Percentiles rank a stretch among this genome's conserved stretches.
These are phyloP conservation scores for Colaptes auratus DNA, from an alignment of 2,113 vertebrate genomes.

Conservation along the genomic window DNA sequence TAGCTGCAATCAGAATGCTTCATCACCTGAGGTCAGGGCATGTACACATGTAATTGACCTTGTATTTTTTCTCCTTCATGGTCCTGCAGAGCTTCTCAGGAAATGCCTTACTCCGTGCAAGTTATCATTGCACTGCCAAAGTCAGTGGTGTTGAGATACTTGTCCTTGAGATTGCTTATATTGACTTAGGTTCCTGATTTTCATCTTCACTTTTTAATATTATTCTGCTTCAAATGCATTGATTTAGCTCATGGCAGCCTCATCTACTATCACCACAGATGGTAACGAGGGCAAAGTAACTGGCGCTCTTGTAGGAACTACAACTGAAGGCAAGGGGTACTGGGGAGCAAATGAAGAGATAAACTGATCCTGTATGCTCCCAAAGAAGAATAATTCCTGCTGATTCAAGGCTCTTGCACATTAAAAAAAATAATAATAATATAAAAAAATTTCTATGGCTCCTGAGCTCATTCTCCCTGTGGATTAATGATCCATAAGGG, in stretches of 20 bases:
- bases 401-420: neutral
- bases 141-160: neutral
- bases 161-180: neutral
- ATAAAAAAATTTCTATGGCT: neutral
- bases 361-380: neutral
- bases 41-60: neutral
- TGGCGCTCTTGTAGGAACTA: neutral
- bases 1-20: neutral
- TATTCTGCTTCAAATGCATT: neutral
- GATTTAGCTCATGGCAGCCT: neutral
- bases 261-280: neutral
- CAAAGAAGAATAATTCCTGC: neutral
- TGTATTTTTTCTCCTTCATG: neutral
- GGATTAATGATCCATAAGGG: constrained; percentile 24
- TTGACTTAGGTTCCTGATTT: neutral
- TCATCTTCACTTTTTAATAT: neutral
- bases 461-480: neutral
- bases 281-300: neutral
- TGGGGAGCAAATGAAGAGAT: constrained; percentile 15
- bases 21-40: neutral
- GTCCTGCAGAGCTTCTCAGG: neutral
- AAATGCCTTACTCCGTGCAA: neutral
- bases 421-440: neutral
- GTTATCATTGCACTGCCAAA: neutral
- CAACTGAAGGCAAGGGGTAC: neutral